A percentile compares a stretch with the other conserved stretches of the same genome.
Evolutionary conservation across 2,888 invertebrate genomes (phyloP).

Genomic region (Apamea sordens): DNA sequence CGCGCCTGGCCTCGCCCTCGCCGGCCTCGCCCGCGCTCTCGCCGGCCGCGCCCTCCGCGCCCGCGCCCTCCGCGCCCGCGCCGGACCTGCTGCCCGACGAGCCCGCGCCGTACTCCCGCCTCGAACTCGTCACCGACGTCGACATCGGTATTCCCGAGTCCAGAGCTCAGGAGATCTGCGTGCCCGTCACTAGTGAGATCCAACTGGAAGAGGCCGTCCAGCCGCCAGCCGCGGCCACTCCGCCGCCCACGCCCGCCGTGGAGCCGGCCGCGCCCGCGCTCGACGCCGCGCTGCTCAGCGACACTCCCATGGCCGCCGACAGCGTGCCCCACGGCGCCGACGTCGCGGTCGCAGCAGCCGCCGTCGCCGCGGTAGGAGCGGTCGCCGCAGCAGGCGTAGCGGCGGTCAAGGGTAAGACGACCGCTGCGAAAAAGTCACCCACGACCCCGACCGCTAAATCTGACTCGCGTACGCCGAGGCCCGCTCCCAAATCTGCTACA

Average conservation of each 20-base stretch:
- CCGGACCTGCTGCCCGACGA: slow-evolving; percentile 84
- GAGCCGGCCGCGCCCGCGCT: slow-evolving; percentile 66
- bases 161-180: slow-evolving; percentile 87
- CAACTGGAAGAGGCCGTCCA: slow-evolving; percentile 78
- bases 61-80: slow-evolving; percentile 74
- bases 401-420: slow-evolving; percentile 64
- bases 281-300: slow-evolving; percentile 66
- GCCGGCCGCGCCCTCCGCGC: slow-evolving; percentile 59
- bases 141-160: slow-evolving; percentile 85
- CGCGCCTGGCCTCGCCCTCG: slow-evolving; percentile 42
- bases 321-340: slow-evolving; percentile 49
- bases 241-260: slow-evolving; percentile 73
- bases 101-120: slow-evolving; percentile 67
- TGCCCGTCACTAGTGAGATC: slow-evolving; percentile 84
- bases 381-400: slow-evolving; percentile 69
- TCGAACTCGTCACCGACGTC: slow-evolving; percentile 84
- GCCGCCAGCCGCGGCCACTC: slow-evolving; percentile 70
- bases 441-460: slow-evolving; percentile 73
- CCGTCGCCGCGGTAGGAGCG: slow-evolving; percentile 69
- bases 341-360: slow-evolving; percentile 67
- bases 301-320: slow-evolving; percentile 69
- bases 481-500: slow-evolving; percentile 72
- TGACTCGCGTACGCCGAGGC: slow-evolving; percentile 69
- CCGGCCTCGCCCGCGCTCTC: background rate
- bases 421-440: slow-evolving; percentile 71